Evolutionary conservation across 2,797 vertebrate species (phyloP).

Genomic region (Squalus acanthias): DNA sequence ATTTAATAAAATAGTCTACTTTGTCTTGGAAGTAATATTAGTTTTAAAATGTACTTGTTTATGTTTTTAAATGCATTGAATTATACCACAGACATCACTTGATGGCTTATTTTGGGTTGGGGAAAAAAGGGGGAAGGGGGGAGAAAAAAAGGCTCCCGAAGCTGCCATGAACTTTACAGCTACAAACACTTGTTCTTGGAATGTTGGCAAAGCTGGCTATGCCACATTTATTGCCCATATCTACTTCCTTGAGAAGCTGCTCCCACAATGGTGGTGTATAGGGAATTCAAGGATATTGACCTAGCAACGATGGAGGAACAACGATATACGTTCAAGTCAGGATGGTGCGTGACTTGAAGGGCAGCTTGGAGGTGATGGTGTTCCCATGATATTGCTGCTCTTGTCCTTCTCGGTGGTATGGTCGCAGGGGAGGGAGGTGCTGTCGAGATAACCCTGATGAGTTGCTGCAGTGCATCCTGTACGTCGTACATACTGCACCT

Average conservation of each 20-base stretch:
- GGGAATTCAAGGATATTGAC: not conserved
- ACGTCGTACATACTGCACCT: not conserved
- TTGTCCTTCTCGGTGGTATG: not conserved
- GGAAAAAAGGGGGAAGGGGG: not conserved
- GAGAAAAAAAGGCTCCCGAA: not conserved
- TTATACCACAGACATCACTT: not conserved
- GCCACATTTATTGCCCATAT: not conserved
- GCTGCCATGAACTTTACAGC: not conserved
- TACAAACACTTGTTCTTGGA: not conserved
- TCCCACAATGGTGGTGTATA: not conserved
- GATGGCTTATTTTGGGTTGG: not conserved
- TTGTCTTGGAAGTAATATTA: not conserved
- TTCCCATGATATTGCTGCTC: not conserved
- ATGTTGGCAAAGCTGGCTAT: not conserved
- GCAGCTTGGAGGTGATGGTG: not conserved
- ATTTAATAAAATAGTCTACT: not conserved
- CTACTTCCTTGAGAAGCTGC: not conserved
- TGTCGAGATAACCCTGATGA: not conserved
- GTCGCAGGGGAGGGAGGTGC: not conserved
- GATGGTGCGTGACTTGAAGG: not conserved
- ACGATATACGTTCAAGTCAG: not conserved
- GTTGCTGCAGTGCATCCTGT: not conserved
- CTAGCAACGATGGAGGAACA: not conserved
- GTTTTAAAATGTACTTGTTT: not conserved
- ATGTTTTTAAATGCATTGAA: not conserved